phyloP scores from a whole-genome alignment of 1,140 invertebrate genomes.

The Atta cephalotes region DNA sequence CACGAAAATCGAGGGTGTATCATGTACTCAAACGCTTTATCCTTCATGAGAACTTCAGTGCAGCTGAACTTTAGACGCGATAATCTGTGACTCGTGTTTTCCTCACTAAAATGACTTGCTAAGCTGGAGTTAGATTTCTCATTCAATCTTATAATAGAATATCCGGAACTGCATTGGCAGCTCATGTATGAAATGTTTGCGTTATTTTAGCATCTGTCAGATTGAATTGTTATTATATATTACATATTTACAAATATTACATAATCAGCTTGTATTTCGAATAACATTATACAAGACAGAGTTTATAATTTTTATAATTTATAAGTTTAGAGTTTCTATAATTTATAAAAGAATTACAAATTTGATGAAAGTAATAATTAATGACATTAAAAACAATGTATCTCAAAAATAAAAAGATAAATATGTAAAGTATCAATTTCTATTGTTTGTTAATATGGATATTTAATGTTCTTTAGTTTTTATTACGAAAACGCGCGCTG shows the following conservation, averaged over 20 bases:
- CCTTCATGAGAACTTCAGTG: conserved; percentile 9
- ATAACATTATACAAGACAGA: not conserved
- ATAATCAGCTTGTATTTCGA: not conserved
- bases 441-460: not conserved
- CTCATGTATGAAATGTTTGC: conserved; percentile 24
- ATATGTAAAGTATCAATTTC: not conserved
- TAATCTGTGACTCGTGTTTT: conserved; percentile 49
- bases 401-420: not conserved
- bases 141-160: conserved; percentile 42
- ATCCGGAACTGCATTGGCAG: conserved; percentile 47
- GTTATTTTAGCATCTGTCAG: conserved; percentile 16
- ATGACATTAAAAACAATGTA: not conserved
- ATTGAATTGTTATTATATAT: not conserved
- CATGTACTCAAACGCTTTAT: conserved; percentile 38
- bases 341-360: not conserved
- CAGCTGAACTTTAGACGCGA: conserved; percentile 47
- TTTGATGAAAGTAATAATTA: not conserved
- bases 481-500: not conserved
- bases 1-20: conserved; percentile 13
- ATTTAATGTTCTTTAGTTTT: not conserved
- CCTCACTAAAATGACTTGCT: conserved; percentile 19
- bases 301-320: not conserved
- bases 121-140: conserved; percentile 38
- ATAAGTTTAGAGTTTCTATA: not conserved
- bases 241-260: not conserved